These are phyloP conservation scores for Ophion ellenae DNA, from an alignment of 2,888 invertebrate species.

Conservation along the genomic window DNA sequence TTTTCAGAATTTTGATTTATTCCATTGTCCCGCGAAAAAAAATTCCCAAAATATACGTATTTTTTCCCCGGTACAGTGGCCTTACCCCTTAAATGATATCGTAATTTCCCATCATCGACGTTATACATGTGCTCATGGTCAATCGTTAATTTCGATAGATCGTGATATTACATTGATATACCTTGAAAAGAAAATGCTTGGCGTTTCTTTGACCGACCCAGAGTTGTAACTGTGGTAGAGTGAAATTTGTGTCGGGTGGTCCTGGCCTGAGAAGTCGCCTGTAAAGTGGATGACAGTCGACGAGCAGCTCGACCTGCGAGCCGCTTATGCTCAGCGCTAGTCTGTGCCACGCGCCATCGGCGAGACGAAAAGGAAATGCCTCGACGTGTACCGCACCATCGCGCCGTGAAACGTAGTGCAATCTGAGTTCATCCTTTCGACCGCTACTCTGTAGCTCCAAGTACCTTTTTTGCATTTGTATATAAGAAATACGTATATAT, in stretches of 20 bases:
- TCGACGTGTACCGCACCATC: constrained; percentile 90
- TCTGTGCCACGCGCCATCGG: constrained; percentile 95
- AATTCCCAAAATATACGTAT: too few relatives aligned
- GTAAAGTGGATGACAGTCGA: constrained; percentile 95
- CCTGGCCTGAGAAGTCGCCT: constrained; percentile 90
- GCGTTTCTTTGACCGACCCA: constrained; percentile 95
- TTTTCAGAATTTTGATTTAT: too few relatives aligned
- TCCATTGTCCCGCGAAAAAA: too few relatives aligned
- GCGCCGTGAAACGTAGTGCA: constrained; percentile 91
- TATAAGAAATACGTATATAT: too few relatives aligned
- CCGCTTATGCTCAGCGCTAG: constrained; percentile 94
- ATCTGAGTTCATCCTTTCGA: constrained; percentile 92
- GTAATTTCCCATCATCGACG: too few relatives aligned
- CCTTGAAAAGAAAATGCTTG: constrained; percentile 95
- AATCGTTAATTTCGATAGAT: background rate
- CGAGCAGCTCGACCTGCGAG: constrained; percentile 92
- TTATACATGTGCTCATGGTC: too few relatives aligned
- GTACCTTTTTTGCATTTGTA: constrained; percentile 86
- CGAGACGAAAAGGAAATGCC: constrained; percentile 94
- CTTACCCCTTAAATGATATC: too few relatives aligned
- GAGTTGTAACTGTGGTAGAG: constrained; percentile 89
- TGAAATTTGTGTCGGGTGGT: constrained; percentile 90
- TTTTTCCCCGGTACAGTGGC: too few relatives aligned
- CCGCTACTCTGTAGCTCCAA: constrained; percentile 96
- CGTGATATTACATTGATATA: constrained; percentile 78